Conservation (phyloP, 2,797 vertebrate genomes). For the Uromys caudimaculatus region DNA sequence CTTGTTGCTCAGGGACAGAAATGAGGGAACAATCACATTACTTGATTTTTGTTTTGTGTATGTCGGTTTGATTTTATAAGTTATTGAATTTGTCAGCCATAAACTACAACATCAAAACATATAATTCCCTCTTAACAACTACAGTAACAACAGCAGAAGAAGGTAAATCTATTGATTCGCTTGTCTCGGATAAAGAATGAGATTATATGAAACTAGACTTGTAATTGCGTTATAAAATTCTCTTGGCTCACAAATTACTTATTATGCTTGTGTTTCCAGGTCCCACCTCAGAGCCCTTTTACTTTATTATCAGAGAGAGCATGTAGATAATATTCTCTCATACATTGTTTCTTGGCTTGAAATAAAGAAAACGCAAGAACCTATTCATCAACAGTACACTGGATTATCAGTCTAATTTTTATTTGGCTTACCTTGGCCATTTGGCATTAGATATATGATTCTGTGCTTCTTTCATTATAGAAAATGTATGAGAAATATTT, state of each 20-base stretch:
- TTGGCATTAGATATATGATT: not conserved
- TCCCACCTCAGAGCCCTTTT: not conserved
- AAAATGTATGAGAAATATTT: not conserved
- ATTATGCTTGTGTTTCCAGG: not conserved
- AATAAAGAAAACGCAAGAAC: constrained; percentile 42
- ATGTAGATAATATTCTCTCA: not conserved
- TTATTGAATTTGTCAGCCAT: constrained; percentile 31
- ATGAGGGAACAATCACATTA: not conserved
- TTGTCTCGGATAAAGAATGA: constrained; percentile 52
- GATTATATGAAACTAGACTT: constrained; percentile 30
- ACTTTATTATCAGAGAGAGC: not conserved
- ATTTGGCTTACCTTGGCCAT: not conserved
- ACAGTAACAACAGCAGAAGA: constrained; percentile 10
- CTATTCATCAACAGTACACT: not conserved
- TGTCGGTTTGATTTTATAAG: not conserved
- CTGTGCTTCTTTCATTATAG: not conserved
- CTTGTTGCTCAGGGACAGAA: not conserved
- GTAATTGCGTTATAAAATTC: constrained; percentile 27
- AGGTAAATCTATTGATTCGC: constrained; percentile 11
- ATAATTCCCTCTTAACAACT: not conserved
- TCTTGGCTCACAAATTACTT: constrained; percentile 35
- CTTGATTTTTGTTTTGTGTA: constrained; percentile 7
- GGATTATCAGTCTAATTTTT: not conserved
- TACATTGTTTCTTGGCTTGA: not conserved
- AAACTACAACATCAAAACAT: constrained; percentile 12